phyloP scores from a whole-genome alignment of 2,888 invertebrate genomes.

The Nemurella pictetii region DNA sequence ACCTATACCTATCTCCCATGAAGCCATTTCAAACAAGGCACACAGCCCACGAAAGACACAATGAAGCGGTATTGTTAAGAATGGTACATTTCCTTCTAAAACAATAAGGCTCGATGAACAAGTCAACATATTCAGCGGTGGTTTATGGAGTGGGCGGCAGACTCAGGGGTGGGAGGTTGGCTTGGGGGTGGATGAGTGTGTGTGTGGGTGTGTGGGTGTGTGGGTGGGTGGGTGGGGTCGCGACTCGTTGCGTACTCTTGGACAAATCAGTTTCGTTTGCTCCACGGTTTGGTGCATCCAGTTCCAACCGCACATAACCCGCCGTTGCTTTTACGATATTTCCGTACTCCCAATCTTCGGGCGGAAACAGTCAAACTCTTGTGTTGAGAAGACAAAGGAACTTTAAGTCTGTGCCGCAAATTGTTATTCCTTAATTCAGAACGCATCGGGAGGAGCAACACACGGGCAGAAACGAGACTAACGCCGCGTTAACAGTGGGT shows the following conservation, averaged over 20 bases:
- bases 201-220: no score
- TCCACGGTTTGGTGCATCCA: not conserved
- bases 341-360: conserved; percentile 8
- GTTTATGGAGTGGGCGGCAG: not conserved
- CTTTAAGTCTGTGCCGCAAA: not conserved
- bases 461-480: not conserved
- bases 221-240: not conserved
- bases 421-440: not conserved
- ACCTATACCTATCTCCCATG: not conserved
- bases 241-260: not conserved
- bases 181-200: not conserved
- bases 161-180: not conserved
- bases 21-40: not conserved
- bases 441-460: not conserved
- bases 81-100: conserved; percentile 7
- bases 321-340: not conserved
- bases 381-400: not conserved
- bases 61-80: not conserved
- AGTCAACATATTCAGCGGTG: conserved; percentile 1
- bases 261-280: conserved; percentile 6
- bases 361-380: conserved; percentile 5
- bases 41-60: not conserved
- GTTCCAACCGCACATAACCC: not conserved
- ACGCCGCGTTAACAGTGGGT: not conserved
- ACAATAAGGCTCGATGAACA: conserved; percentile 12